Percentiles rank a stretch among this genome's conserved stretches.
These are phyloP conservation scores for Oophaga pumilio DNA, from an alignment of 2,113 vertebrate genomes.

Conservation along the genomic window DNA sequence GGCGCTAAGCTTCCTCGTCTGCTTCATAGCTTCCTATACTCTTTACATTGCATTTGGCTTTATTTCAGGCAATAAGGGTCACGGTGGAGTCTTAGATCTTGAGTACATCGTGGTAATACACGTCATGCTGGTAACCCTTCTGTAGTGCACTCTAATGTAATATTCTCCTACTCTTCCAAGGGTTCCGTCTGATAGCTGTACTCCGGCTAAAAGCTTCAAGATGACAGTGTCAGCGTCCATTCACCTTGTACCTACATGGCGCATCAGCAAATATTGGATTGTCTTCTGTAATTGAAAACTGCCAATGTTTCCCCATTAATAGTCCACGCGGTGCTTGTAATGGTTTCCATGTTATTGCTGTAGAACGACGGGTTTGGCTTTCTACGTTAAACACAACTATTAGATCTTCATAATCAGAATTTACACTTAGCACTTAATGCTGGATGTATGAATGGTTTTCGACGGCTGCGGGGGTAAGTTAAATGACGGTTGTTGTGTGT, in stretches of 20 bases:
- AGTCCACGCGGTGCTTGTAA: not conserved
- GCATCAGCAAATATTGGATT: not conserved
- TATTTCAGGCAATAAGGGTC: not conserved
- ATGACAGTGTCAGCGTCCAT: not conserved
- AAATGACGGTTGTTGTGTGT: not conserved
- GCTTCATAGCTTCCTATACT: not conserved
- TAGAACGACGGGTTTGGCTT: not conserved
- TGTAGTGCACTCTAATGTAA: not conserved
- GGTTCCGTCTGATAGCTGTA: not conserved
- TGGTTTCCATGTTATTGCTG: not conserved
- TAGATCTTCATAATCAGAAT: constrained; percentile 3
- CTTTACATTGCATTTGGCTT: not conserved
- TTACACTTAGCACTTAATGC: constrained; percentile 16
- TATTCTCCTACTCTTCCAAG: not conserved
- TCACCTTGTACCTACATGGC: not conserved
- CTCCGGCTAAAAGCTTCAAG: not conserved
- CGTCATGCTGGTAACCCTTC: not conserved
- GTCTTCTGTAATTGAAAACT: not conserved
- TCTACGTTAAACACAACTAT: not conserved
- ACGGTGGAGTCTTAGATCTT: not conserved
- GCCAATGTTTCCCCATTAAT: not conserved
- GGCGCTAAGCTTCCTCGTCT: not conserved
- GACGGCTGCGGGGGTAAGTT: not conserved
- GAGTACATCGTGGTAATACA: not conserved
- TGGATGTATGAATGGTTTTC: not conserved